phyloP scores from a whole-genome alignment of 2,113 vertebrate genomes.

The Anhinga anhinga region DNA sequence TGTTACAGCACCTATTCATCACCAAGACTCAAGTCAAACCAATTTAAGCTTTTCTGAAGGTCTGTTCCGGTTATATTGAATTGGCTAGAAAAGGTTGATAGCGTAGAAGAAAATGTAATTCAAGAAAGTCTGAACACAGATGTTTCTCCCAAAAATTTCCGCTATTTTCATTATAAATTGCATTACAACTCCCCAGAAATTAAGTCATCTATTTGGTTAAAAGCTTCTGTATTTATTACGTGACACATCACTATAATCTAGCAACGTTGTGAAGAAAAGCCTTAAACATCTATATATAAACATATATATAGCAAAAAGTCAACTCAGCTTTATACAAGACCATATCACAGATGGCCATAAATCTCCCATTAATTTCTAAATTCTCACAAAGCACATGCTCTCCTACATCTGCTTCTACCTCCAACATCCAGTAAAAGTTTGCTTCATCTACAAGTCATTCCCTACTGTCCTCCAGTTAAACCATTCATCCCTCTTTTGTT shows the following conservation, averaged over 20 bases:
- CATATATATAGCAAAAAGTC: background rate
- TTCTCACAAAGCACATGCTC: background rate
- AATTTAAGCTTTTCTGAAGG: background rate
- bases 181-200: background rate
- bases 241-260: constrained; percentile 17
- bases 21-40: background rate
- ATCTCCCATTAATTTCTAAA: constrained; percentile 9
- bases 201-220: background rate
- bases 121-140: background rate
- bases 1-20: background rate
- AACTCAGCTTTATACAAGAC: constrained; percentile 15
- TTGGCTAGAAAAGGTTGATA: background rate
- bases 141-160: background rate
- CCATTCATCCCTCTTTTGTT: background rate
- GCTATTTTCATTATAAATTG: background rate
- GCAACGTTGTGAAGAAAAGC: background rate
- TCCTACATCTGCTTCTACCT: background rate
- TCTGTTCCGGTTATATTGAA: background rate
- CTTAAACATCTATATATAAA: constrained; percentile 32
- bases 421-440: background rate
- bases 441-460: background rate
- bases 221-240: constrained; percentile 40
- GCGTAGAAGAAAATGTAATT: background rate
- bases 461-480: background rate
- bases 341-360: background rate